These are phyloP conservation scores for Rhagonycha fulva DNA, from an alignment of 2,888 invertebrate species.

Conservation along the genomic window DNA sequence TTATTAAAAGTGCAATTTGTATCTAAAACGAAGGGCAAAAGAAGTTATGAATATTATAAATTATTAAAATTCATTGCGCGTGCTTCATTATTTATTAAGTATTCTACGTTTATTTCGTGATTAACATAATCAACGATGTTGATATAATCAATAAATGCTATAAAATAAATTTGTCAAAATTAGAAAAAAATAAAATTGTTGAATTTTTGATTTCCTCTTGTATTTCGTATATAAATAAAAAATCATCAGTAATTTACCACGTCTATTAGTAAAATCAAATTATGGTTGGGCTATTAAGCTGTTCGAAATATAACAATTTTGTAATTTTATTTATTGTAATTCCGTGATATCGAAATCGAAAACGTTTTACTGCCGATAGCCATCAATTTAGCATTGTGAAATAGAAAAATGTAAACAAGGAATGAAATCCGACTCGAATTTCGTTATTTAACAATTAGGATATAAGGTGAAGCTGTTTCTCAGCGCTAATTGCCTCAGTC, in stretches of 20 bases:
- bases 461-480: conserved; percentile 7
- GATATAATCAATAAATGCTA: not conserved
- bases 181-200: not conserved
- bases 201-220: too few relatives aligned
- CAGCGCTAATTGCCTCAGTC: conserved; percentile 18
- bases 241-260: not conserved
- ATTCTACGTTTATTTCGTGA: not conserved
- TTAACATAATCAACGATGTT: not conserved
- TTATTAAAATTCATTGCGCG: not conserved
- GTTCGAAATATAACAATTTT: not conserved
- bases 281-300: too few relatives aligned
- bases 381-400: not conserved
- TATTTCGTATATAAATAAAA: too few relatives aligned
- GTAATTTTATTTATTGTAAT: not conserved
- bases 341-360: not conserved
- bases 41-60: not conserved
- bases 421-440: not conserved
- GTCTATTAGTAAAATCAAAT: too few relatives aligned
- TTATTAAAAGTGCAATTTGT: not conserved
- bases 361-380: not conserved
- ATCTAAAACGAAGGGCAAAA: not conserved
- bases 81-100: not conserved
- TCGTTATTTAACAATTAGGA: conserved; percentile 1
- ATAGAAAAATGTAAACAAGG: not conserved
- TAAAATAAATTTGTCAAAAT: not conserved